phyloP scores from a whole-genome alignment of 2,113 vertebrate genomes.

The Apodemus sylvaticus region DNA sequence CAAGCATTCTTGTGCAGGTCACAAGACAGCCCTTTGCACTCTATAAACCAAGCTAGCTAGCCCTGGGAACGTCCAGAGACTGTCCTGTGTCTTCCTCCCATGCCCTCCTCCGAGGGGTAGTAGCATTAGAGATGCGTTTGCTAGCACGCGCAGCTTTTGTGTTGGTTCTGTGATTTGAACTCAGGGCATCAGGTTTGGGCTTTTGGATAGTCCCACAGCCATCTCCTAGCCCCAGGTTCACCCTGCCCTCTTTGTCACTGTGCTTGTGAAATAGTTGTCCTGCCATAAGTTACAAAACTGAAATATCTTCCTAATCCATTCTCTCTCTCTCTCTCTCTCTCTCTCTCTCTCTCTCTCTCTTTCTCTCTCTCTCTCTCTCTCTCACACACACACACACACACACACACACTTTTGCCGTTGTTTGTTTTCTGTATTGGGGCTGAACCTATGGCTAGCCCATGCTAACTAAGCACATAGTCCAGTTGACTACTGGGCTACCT shows the following conservation, averaged over 20 bases:
- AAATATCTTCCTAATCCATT: background rate
- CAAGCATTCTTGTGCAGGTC: background rate
- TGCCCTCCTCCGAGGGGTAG: background rate
- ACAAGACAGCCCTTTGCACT: background rate
- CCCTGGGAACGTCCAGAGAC: background rate
- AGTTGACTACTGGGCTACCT: background rate
- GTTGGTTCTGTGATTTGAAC: background rate
- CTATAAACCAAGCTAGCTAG: background rate
- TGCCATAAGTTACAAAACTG: background rate
- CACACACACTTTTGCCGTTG: no score
- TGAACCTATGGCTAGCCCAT: background rate
- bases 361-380: no score
- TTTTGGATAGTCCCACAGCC: background rate
- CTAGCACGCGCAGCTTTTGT: no score
- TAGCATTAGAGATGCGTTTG: background rate
- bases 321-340: background rate
- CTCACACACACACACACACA: no score
- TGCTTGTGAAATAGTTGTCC: conserved; percentile 23
- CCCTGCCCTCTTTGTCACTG: conserved; percentile 24
- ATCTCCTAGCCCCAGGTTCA: background rate
- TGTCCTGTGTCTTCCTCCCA: background rate
- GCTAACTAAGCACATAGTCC: background rate
- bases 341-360: no score
- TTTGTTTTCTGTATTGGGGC: background rate
- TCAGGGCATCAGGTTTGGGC: background rate